A percentile compares a stretch with the other conserved stretches of the same genome.
phyloP scores from a whole-genome alignment of 2,888 invertebrate genomes.

The Liodrosophila aerea region DNA sequence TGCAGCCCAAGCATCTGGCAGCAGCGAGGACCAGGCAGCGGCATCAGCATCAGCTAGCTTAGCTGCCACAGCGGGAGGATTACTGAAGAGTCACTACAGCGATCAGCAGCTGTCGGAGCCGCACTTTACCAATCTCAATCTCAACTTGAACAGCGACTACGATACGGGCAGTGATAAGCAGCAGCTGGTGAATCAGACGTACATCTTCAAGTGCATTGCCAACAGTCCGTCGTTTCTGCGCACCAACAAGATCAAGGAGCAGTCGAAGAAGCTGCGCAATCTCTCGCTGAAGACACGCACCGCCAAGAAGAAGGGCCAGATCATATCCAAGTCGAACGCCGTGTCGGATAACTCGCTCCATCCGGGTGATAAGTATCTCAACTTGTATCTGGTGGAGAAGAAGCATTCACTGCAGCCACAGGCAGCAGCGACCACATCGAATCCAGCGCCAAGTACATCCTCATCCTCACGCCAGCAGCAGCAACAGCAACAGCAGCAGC shows the following conservation, averaged over 20 bases:
- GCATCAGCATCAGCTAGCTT: conserved; percentile 51
- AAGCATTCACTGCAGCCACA: conserved; percentile 76
- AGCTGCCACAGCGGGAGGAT: conserved; percentile 36
- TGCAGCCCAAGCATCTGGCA: conserved; percentile 65
- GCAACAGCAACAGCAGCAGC: conserved; percentile 48
- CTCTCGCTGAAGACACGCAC: conserved; percentile 80
- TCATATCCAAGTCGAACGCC: conserved; percentile 81
- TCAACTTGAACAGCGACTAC: conserved; percentile 65
- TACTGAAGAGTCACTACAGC: conserved; percentile 81
- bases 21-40: conserved; percentile 66
- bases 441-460: conserved; percentile 32
- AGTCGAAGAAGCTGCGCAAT: conserved; percentile 81
- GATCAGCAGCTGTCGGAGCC: conserved; percentile 79
- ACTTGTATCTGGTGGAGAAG: conserved; percentile 81
- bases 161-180: conserved; percentile 77
- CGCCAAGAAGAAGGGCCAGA: conserved; percentile 81
- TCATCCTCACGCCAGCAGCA: conserved; percentile 52
- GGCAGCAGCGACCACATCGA: conserved; percentile 11
- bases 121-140: conserved; percentile 69
- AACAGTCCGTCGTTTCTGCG: conserved; percentile 82
- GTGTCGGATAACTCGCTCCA: conserved; percentile 82
- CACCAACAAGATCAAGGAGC: conserved; percentile 81
- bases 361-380: conserved; percentile 82
- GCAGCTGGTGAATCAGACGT: conserved; percentile 81
- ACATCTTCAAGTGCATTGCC: conserved; percentile 82